phyloP scores from a whole-genome alignment of 30 jellyfish, hydroid and myxozoan species.

The Aurelia aurita complex sp. Pacific region DNA sequence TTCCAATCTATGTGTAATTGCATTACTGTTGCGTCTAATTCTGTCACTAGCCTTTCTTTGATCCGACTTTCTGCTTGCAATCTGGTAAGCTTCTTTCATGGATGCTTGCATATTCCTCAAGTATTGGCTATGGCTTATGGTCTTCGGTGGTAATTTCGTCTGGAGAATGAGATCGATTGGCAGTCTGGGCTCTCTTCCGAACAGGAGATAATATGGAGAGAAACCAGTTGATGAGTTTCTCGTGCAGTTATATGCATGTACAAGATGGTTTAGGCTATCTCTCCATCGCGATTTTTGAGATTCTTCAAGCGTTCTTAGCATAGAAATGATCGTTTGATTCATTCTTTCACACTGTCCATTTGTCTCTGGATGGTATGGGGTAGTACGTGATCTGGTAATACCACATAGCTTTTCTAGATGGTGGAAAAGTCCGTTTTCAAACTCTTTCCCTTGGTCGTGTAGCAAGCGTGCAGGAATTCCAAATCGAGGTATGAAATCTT shows the following conservation, averaged over 20 bases:
- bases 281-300: constrained; percentile 35
- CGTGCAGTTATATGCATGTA: constrained; percentile 35
- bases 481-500: constrained; percentile 39
- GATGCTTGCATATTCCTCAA: too few relatives aligned
- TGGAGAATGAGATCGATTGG: too few relatives aligned
- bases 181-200: too few relatives aligned
- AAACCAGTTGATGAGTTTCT: constrained; percentile 2
- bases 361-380: constrained; percentile 35
- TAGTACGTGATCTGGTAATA: constrained; percentile 27
- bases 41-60: too few relatives aligned
- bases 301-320: too few relatives aligned
- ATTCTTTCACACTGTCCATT: constrained; percentile 44
- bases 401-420: constrained; percentile 6
- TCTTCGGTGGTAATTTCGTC: too few relatives aligned
- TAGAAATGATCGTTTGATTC: constrained; percentile 24
- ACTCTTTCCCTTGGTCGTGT: constrained; percentile 41
- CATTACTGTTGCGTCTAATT: too few relatives aligned
- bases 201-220: too few relatives aligned
- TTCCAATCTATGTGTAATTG: too few relatives aligned
- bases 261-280: constrained; percentile 26
- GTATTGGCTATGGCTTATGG: too few relatives aligned
- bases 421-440: constrained; percentile 22
- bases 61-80: too few relatives aligned
- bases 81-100: too few relatives aligned
- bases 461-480: constrained; percentile 22